Evolutionary conservation across 2,113 vertebrate species (phyloP), one percentile per base, ranked within the genome.

Genomic region (Oncorhynchus tshawytscha): DNA sequence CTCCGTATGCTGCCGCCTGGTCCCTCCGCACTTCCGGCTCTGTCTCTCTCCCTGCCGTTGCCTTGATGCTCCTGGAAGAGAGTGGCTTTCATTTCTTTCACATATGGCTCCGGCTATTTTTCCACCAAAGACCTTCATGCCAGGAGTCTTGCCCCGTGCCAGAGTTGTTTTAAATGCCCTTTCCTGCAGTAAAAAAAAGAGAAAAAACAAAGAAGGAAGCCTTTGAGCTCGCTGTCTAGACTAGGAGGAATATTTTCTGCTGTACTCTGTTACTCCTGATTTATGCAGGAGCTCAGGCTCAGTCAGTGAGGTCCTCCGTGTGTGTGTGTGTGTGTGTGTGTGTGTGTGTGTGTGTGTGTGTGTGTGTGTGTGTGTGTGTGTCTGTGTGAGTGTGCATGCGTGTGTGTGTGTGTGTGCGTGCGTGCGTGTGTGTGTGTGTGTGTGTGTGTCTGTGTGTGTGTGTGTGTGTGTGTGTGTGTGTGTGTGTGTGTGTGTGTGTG

Each of bases 151-250:
- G 15, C 78, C 1, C 1, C 31, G 75, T 88, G 88, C 71, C 72
- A 88, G 75, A 85, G 48, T 25, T 84, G 80, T 82, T 88, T 91
- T 87, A 84, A 72, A 84, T 84, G 81, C 74, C 87, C 78, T 83
- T 85, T 90, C 83, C 78, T 86, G 88, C 82, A 84, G 84, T 79
- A 84, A 82, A 88, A 85, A 68, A 1, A 81, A n/a, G 87, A 77
- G 73, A 82, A 86, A 77, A 85, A 88, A 80, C 82, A 86, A 87
- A 85, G 78, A 86, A 83, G 75, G 88, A 92, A 90, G 88, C 86
- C 79, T 90, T 87, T 92, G 85, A 88, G 79, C 82, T 85, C 59
- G 80, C 81, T 89, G 90, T 93, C 91, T 94, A 91, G 86, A 88
- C 90, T 57, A 88, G 84, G 69, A 81, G 86, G 89, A 86, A 91